Base-by-base conservation (phyloP, 2,888 invertebrate genomes). In the Endotricha flammealis region DNA sequence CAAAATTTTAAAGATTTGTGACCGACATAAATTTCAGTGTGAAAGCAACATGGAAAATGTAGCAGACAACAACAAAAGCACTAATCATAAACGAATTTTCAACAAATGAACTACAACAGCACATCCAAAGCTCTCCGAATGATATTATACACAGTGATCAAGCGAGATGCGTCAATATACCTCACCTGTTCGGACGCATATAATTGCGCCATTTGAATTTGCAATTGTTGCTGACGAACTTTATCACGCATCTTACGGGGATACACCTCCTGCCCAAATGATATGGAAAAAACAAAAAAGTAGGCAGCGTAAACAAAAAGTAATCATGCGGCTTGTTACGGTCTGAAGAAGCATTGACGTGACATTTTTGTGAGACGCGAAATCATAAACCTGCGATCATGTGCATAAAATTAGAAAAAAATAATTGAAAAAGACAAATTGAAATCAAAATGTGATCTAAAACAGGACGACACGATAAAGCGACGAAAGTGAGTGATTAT, bases 201-300 rank as follows among this genome's bases (percentile, higher is more conserved):
- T 74, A 86, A 82, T 74, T 85, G 87, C 76, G 85, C 86, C 83
- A 86, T 87, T 86, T 88, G 87, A 66, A 88, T 87, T 86, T 88
- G 85, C 72, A 88, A 88, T 87, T 88, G 87, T 79, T 89, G 89
- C 86, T 90, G 90, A 78, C 90, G 90, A 73, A 92, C 91, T 88
- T 92, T 88, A 89, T 92, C 92, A 82, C 92, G 91, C 91, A 91
- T 92, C 91, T 92, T 92, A 89, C 91, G 91, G 74, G 92, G 92
- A 88, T 91, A 92, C 88, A 90, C 91, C 90, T 92, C 92, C 91
- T 91, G 91, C 89, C 86, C 87, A 85, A 86, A 86, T 81, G 78
- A 87, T 81, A 85, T 85, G 82, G 78, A 85, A 85, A 79, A 86
- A 83, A 82, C 78, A 83, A 83, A 86, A 65, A 85, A 82, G 80